Base-by-base conservation (phyloP, 2,797 vertebrate species). In the Cephalopachus bancanus region DNA sequence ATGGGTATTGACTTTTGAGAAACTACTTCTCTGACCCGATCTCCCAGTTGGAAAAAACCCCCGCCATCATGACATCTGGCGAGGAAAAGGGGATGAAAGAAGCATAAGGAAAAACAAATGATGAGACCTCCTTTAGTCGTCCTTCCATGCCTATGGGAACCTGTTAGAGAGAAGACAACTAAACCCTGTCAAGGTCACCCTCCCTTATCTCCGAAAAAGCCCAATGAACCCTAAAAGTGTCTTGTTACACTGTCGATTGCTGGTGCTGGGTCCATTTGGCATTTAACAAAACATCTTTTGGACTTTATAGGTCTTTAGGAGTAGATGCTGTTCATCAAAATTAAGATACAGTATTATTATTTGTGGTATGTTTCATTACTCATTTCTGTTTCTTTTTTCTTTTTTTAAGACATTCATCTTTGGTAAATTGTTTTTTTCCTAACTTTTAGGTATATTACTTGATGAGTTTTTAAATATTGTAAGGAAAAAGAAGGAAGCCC, bases 401-500 rank as follows among this genome's bases (percentile, higher is more conserved):
- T 44, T 44, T 55, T 49, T 83, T 65, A 57, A 95, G 11, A 69
- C 26, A 78, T 7, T 84, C 71, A 93, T 85, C 71, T 93, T 72
- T 91, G 17, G 10, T 10, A 55, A 89, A 60, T 59, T 74, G 2
- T 53, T 55, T 74, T 83, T 49, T 94, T 89, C 84, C 17, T 1
- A 44, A 97, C 97, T 98, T 98, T 69, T 97, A 99, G 98, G 98
- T 94, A 10, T 99, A 83, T 97, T 97, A 16, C 98, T 98, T 88
- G 98, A 98, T 83, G 98, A 96, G 3, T 98, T 99, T 98, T 97
- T 98, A 94, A 96, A 91, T 94, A 97, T 99, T 76, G 87, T 98
- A 97, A 97, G 83, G 80, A 95, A 93, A 96, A 99, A 98, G 98
- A 98, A 98, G 91, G 93, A 98, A 87, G 83, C 74, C 20, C 96